phyloP scores from a whole-genome alignment of 2,888 invertebrate genomes.

The Chrysolina oricalcia region DNA sequence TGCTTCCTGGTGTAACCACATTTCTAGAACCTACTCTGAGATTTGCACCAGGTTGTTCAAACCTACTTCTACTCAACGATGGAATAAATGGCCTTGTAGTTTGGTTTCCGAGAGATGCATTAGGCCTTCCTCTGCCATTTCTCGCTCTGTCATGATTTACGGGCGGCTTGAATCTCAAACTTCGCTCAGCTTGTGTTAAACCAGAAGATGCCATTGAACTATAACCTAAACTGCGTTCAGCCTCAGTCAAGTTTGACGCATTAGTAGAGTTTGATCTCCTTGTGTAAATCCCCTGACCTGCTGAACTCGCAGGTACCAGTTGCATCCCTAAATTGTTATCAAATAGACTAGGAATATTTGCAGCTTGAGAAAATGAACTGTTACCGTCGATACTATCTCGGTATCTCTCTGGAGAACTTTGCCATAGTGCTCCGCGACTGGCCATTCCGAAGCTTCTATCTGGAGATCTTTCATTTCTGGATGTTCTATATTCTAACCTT shows the following conservation, averaged over 20 bases:
- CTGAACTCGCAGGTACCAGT: neutral
- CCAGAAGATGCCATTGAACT: neutral
- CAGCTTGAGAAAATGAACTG: neutral
- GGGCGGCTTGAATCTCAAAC: slow-evolving; percentile 9
- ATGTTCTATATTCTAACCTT: neutral
- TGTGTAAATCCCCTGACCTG: neutral
- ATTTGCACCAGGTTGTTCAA: too few relatives aligned
- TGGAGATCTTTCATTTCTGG: slow-evolving; percentile 2
- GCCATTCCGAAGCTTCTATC: neutral
- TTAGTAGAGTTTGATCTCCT: neutral
- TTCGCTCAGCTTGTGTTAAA: neutral
- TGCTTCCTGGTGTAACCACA: neutral
- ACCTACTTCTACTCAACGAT: too few relatives aligned
- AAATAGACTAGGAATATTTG: slow-evolving; percentile 9
- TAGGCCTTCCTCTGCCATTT: neutral
- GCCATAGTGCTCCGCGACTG: neutral
- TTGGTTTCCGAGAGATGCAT: neutral
- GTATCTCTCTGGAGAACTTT: slow-evolving; percentile 6
- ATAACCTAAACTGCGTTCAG: slow-evolving; percentile 15
- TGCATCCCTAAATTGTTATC: slow-evolving; percentile 2
- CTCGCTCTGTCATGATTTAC: neutral
- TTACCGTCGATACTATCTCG: neutral
- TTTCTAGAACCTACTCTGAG: neutral
- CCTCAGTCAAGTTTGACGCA: neutral
- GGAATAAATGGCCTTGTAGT: neutral